Evolutionary conservation across 2,797 vertebrate genomes (phyloP), one percentile per base, ranked within the genome.

Genomic region (Gorsachius magnificus): DNA sequence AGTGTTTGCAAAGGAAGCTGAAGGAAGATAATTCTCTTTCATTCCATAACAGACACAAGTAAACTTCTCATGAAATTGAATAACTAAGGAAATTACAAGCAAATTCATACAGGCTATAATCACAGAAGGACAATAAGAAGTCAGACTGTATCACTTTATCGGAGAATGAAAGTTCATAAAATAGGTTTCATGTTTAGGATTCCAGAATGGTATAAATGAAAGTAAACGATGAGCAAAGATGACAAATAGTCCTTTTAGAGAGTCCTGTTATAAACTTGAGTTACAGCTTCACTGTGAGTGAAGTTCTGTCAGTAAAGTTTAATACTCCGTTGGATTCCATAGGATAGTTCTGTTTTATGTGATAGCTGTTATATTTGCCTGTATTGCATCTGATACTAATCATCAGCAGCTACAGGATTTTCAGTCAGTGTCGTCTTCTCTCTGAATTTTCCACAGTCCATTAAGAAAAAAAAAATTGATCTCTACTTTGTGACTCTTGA

Each of bases 171-270:
- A 82, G 57, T 66, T 50, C 80, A 26, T 77, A 75, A 82, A 89
- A 70, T 50, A 94, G 76, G 28, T 89, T 95, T 90, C n/a, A 78
- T 76, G 76, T 91, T 89, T 80, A 84, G 77, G 91, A 82, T 93
- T 95, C 64, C 48, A n/a, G n/a, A 45, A 74, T 54, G 54, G 80
- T 93, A 78, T 69, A 87, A 85, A 88, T 70, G 82, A 80, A 80
- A 90, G 21, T 58, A 83, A 48, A n/a, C 14, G 18, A 78, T 38
- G 69, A 43, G 18, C 22, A 57, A 50, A 56, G 16, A n/a, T 74
- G 43, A 15, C 48, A 57, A 57, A 45, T 13, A 41, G 31, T 60
- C 26, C 26, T 61, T 71, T 53, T 33, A 29, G 58, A 41, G 65
- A 26, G 38, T 46, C 20, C 46, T 66, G 16, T 61, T 79, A 50